Percentiles rank a stretch among this genome's conserved stretches.
These are phyloP conservation scores for Harmothoe impar DNA, from an alignment of 2,888 invertebrate species.

Conservation along the genomic window DNA sequence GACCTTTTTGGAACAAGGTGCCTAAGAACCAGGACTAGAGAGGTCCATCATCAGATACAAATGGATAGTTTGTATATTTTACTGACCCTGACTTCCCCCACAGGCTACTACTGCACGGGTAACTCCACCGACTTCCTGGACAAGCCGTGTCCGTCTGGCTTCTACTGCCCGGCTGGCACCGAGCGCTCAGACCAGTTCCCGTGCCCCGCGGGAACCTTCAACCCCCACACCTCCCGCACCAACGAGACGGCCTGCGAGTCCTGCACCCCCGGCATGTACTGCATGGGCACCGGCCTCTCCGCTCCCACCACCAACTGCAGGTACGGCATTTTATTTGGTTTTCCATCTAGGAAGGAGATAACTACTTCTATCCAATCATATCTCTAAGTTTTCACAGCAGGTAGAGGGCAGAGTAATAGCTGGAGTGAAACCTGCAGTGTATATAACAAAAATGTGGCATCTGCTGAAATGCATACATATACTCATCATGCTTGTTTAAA, in stretches of 20 bases:
- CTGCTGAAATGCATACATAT: too few relatives aligned
- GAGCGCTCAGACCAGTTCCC: conserved; percentile 73
- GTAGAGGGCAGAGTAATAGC: too few relatives aligned
- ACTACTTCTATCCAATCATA: too few relatives aligned
- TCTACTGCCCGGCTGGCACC: conserved; percentile 80
- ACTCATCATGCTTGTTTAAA: too few relatives aligned
- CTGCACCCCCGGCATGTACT: conserved; percentile 81
- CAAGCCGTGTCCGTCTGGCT: conserved; percentile 78
- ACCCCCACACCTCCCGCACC: conserved; percentile 74
- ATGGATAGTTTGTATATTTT: not conserved
- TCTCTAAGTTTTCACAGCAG: too few relatives aligned
- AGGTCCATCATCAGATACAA: too few relatives aligned
- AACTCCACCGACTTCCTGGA: conserved; percentile 78
- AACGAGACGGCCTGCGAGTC: conserved; percentile 75
- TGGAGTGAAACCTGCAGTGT: too few relatives aligned
- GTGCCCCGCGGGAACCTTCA: conserved; percentile 80
- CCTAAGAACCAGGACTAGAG: too few relatives aligned
- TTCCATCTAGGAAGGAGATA: too few relatives aligned
- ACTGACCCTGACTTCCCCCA: not conserved
- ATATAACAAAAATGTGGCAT: too few relatives aligned
- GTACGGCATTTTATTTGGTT: conserved; percentile 66
- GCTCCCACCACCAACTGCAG: conserved; percentile 77
- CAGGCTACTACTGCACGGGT: conserved; percentile 79
- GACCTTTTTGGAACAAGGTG: too few relatives aligned
- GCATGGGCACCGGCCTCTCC: conserved; percentile 77